Base-by-base conservation (phyloP, 1,140 invertebrate genomes). In the Pantala flavescens region DNA sequence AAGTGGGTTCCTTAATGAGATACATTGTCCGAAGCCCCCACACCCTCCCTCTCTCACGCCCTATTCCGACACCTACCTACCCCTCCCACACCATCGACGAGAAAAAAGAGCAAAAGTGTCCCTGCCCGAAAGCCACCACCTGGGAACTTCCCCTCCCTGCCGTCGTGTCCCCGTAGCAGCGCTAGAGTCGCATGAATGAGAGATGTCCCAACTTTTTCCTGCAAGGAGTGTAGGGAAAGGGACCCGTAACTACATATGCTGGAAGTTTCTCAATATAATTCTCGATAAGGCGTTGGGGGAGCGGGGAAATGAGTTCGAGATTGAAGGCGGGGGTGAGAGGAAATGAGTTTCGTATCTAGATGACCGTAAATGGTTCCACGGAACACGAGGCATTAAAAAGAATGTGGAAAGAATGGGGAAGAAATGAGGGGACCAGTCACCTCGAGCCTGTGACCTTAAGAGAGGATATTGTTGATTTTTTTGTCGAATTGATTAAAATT, bases 291-390 rank as follows among this genome's bases (percentile, higher is more conserved):
- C 28, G 28, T 36, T 36, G 3, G n/a, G 28, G 28, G 28, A 36
- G 28, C 28, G 28, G 28, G 49, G 49, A 63, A 63, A 63, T 63
- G 49, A 63, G 49, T 36, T 36, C 9, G 49, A 63, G 49, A 63
- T 63, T 21, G 49, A 36, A 36, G 49, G 49, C 16, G 12, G 49
- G 49, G 49, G 49, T 63, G 49, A 63, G 49, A 63, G 49, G 49
- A 63, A 63, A 63, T 63, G 49, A 63, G 49, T 63, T 63, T 12
- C 49, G 49, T 63, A 63, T 63, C 49, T 63, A 63, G 49, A 63
- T 63, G 49, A 63, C 49, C 49, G n/a, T 63, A 63, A 63, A 63
- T 63, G 49, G 49, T 5, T 19, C 16, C n/a, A 21, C 14, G 49
- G 49, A 21, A 21, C n/a, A 16, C 16, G 49, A 12, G 49, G 49